phyloP scores from a whole-genome alignment of 2,797 vertebrate species.

The Melanotaenia pygmaea region DNA sequence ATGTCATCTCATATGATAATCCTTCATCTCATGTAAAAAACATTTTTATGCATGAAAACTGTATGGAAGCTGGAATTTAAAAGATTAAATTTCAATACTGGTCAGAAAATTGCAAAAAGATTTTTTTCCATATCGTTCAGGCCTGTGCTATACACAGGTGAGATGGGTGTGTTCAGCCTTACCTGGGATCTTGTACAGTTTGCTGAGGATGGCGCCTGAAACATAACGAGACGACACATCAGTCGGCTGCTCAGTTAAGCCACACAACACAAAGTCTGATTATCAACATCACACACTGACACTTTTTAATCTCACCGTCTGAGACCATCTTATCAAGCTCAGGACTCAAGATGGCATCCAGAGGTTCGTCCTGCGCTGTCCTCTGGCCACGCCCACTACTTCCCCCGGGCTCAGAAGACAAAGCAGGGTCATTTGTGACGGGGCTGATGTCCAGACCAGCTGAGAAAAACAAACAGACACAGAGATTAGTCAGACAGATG shows the following conservation, averaged over 20 bases:
- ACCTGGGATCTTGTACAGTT: conserved; percentile 98
- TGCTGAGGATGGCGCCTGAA: conserved; percentile 94
- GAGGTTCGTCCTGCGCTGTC: conserved; percentile 87
- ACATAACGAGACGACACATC: conserved; percentile 3
- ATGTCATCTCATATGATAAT: too few species aligned
- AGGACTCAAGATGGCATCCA: conserved; percentile 95
- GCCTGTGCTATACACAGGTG: neutral
- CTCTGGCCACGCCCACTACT: conserved; percentile 79
- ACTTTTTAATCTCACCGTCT: conserved; percentile 86
- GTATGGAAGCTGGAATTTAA: too few species aligned
- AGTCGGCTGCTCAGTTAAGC: neutral
- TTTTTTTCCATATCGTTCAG: too few species aligned
- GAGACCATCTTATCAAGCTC: conserved; percentile 98
- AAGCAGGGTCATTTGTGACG: conserved; percentile 81
- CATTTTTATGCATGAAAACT: too few species aligned
- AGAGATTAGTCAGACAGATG: neutral
- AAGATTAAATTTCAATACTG: too few species aligned
- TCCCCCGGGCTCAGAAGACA: conserved; percentile 76
- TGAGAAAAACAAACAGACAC: conserved; percentile 56
- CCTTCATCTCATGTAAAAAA: too few species aligned
- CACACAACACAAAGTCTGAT: neutral
- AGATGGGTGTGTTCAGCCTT: conserved; percentile 15
- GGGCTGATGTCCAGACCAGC: conserved; percentile 88
- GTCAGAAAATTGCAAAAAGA: too few species aligned
- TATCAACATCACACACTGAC: neutral